Conservation (phyloP, 1,140 invertebrate genomes). For the Aleiodes sp. region DNA sequence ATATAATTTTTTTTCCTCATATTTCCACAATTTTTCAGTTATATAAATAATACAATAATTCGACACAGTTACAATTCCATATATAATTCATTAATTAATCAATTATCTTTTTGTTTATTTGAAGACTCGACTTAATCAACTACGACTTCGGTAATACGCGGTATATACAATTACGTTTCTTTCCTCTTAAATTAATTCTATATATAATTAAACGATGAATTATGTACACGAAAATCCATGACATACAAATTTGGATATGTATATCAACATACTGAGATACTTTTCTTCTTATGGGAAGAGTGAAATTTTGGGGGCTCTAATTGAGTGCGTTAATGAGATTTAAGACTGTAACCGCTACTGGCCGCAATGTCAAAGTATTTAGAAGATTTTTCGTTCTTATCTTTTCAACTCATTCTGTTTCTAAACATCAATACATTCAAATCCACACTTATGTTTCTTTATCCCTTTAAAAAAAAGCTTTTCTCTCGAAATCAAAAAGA, state of each 20-base stretch:
- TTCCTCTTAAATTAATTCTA: slow-evolving; percentile 48
- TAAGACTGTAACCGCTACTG: slow-evolving; percentile 52
- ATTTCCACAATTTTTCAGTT: slow-evolving; percentile 17
- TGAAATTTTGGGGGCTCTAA: not conserved
- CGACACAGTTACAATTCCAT: slow-evolving; percentile 58
- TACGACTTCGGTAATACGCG: slow-evolving; percentile 37
- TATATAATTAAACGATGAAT: slow-evolving; percentile 40
- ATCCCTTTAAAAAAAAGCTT: not conserved
- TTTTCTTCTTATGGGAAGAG: not conserved
- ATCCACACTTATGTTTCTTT: not conserved
- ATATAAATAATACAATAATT: slow-evolving; percentile 66
- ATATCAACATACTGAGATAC: slow-evolving; percentile 29
- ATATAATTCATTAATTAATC: slow-evolving; percentile 8
- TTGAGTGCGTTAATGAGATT: slow-evolving; percentile 1
- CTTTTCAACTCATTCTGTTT: not conserved
- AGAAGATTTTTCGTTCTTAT: slow-evolving; percentile 39
- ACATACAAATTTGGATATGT: slow-evolving; percentile 50
- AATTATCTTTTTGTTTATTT: slow-evolving; percentile 3
- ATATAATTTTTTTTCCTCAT: not conserved
- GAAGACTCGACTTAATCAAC: not conserved
- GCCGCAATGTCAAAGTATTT: slow-evolving; percentile 59
- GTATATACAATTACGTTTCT: slow-evolving; percentile 61
- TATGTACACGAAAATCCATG: slow-evolving; percentile 60
- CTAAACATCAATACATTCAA: slow-evolving; percentile 11
- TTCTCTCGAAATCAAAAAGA: not conserved